phyloP scores from a whole-genome alignment of 1,140 invertebrate genomes.

The Geopemphigus sp. region DNA sequence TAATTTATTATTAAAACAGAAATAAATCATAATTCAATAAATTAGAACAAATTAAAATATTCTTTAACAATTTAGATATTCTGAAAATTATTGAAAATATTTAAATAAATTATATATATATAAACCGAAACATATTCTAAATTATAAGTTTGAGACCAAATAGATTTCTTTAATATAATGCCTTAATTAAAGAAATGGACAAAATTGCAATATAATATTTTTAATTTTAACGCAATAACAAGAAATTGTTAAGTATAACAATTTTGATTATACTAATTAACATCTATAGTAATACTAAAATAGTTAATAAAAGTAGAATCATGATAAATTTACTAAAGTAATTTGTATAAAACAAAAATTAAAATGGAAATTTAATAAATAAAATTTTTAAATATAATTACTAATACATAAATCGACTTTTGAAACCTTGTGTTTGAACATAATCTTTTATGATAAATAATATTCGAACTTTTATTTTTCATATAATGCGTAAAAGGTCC shows the following conservation, averaged over 20 bases:
- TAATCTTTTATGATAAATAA: conserved; percentile 22
- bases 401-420: neutral
- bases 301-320: neutral
- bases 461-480: conserved; percentile 34
- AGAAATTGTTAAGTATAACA: neutral
- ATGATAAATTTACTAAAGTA: neutral
- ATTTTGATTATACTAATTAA: neutral
- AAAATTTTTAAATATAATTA: neutral
- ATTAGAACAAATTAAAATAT: too few relatives aligned
- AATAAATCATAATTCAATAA: too few relatives aligned
- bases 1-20: too few relatives aligned
- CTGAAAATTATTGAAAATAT: too few relatives aligned
- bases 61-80: too few relatives aligned
- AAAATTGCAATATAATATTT: too few relatives aligned
- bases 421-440: conserved; percentile 41
- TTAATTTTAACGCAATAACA: too few relatives aligned
- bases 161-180: too few relatives aligned
- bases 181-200: too few relatives aligned
- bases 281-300: neutral
- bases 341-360: too few relatives aligned
- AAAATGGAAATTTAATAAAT: neutral
- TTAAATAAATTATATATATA: neutral
- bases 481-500: conserved; percentile 26
- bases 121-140: neutral
- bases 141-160: too few relatives aligned